Conservation (phyloP, 2,113 vertebrate genomes). For the Perca fluviatilis region DNA sequence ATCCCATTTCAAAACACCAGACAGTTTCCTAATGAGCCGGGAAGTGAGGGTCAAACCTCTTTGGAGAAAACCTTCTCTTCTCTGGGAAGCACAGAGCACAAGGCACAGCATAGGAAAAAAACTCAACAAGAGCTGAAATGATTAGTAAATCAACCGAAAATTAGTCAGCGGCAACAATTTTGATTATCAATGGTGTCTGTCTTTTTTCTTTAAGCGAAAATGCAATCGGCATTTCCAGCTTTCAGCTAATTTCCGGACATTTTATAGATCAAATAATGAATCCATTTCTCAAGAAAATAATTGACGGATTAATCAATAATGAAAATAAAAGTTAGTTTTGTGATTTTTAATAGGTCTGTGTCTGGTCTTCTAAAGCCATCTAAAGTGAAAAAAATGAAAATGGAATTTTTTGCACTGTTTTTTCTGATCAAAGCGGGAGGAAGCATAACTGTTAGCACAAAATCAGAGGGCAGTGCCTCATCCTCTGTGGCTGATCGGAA, state of each 20-base stretch:
- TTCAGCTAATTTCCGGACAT: not conserved
- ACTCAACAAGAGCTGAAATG: not conserved
- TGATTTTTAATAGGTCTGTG: not conserved
- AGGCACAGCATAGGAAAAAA: not conserved
- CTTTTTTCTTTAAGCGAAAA: not conserved
- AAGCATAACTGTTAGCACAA: not conserved
- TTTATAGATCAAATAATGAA: no score
- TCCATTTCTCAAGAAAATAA: no score
- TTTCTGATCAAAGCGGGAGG: not conserved
- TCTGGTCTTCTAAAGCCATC: not conserved
- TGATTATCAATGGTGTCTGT: not conserved
- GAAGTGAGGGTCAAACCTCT: slow-evolving; percentile 3
- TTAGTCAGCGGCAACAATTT: not conserved
- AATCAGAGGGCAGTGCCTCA: slow-evolving; percentile 1
- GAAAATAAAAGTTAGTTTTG: not conserved
- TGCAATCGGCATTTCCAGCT: not conserved
- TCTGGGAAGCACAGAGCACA: not conserved
- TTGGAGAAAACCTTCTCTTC: not conserved
- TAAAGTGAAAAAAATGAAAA: no score
- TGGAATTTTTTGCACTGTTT: not conserved
- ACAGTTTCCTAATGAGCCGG: slow-evolving; percentile 32
- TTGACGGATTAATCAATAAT: not conserved
- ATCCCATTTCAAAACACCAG: slow-evolving; percentile 21
- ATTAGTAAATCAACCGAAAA: not conserved
- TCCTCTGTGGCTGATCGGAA: slow-evolving; percentile 8